Percentiles rank a stretch among this genome's conserved stretches.
These are phyloP conservation scores for Perodicticus potto DNA, from an alignment of 2,797 vertebrate species.

Conservation along the genomic window DNA sequence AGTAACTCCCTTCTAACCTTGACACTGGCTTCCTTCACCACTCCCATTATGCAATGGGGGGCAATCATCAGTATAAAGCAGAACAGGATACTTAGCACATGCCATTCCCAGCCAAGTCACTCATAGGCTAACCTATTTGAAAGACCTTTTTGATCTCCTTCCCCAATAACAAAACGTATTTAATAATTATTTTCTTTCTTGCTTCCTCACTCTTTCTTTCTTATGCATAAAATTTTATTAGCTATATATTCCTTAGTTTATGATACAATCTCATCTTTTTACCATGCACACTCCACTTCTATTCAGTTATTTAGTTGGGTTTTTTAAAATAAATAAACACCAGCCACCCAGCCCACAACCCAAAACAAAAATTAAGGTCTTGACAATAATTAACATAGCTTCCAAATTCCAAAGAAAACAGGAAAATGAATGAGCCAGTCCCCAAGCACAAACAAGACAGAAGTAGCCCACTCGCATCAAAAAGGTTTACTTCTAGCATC, in stretches of 20 bases:
- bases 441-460: slow-evolving; percentile 31
- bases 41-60: neutral
- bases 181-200: neutral
- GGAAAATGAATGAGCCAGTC: slow-evolving; percentile 58
- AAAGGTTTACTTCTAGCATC: slow-evolving; percentile 9
- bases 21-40: neutral
- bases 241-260: neutral
- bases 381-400: slow-evolving; percentile 58
- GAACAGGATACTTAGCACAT: neutral
- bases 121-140: neutral
- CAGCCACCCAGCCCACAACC: slow-evolving; percentile 31
- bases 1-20: slow-evolving; percentile 7
- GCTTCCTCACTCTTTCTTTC: neutral
- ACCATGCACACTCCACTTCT: slow-evolving; percentile 36
- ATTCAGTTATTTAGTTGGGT: neutral
- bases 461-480: slow-evolving; percentile 20
- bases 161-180: neutral
- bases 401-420: slow-evolving; percentile 66
- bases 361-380: slow-evolving; percentile 63
- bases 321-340: slow-evolving; percentile 19
- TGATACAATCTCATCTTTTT: slow-evolving; percentile 48
- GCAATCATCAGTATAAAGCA: neutral
- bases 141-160: neutral
- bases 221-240: neutral
- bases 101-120: neutral